phyloP scores from a whole-genome alignment of 2,113 vertebrate genomes.

The Platycercus adscitus region DNA sequence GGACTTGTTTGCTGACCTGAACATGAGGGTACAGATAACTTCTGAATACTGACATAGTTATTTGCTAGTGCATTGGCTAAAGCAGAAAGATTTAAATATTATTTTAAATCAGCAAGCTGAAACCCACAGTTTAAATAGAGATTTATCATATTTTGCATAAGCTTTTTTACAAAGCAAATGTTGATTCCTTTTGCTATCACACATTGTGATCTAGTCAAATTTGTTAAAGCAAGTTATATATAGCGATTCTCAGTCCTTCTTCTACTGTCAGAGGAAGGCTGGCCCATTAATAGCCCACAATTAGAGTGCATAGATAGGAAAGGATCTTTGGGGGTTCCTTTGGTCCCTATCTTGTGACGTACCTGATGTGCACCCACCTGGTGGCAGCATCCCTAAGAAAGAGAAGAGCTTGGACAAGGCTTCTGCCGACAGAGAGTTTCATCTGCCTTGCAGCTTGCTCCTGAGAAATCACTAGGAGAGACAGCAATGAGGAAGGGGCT shows the following conservation, averaged over 20 bases:
- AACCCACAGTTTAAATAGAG: not conserved
- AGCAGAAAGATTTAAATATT: not conserved
- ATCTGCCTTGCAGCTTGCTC: not conserved
- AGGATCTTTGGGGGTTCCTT: not conserved
- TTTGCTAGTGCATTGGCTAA: not conserved
- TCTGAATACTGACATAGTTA: not conserved
- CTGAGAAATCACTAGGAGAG: not conserved
- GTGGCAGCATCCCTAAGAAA: not conserved
- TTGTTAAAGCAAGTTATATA: not conserved
- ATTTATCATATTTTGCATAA: not conserved
- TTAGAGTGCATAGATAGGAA: no score
- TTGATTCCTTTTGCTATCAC: not conserved
- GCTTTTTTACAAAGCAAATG: not conserved
- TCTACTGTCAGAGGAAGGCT: not conserved
- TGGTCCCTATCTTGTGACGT: not conserved
- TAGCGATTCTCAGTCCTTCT: not conserved
- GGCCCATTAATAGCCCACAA: not conserved
- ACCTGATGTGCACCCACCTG: not conserved
- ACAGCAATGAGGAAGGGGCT: not conserved
- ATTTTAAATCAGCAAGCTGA: not conserved
- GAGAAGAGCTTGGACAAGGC: not conserved
- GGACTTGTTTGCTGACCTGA: not conserved
- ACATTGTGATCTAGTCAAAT: not conserved
- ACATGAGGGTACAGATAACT: not conserved
- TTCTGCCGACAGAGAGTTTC: rapidly evolving